Conservation (phyloP, 2,797 vertebrate species). For the Ciconia nigra region DNA sequence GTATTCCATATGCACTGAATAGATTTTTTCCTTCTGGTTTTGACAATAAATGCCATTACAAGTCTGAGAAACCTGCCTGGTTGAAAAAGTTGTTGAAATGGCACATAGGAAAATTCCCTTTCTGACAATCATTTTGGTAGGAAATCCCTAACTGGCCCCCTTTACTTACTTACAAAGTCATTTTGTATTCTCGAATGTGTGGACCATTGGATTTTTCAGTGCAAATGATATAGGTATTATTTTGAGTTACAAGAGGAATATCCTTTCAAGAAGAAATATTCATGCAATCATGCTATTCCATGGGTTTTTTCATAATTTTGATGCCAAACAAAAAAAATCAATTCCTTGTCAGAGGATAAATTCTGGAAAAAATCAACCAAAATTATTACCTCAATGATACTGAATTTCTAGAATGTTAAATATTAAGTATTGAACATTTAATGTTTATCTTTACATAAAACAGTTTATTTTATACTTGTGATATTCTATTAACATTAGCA, state of each 20-base stretch:
- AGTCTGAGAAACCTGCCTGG: not conserved
- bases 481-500: not conserved
- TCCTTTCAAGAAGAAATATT: not conserved
- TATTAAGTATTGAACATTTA: not conserved
- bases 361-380: not conserved
- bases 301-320: not conserved
- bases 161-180: not conserved
- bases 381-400: not conserved
- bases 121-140: not conserved
- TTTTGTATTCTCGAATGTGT: not conserved
- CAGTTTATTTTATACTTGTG: not conserved
- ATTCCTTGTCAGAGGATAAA: not conserved
- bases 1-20: not conserved
- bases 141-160: not conserved
- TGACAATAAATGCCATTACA: not conserved
- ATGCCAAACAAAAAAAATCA: not conserved
- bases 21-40: not conserved
- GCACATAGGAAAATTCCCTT: not conserved
- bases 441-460: not conserved
- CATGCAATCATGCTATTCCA: not conserved
- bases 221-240: not conserved
- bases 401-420: not conserved
- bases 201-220: not conserved
- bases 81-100: not conserved
- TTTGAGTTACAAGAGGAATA: not conserved